Evolutionary conservation across 2,797 vertebrate species (phyloP).

Genomic region (Acrossocheilus fasciatus): DNA sequence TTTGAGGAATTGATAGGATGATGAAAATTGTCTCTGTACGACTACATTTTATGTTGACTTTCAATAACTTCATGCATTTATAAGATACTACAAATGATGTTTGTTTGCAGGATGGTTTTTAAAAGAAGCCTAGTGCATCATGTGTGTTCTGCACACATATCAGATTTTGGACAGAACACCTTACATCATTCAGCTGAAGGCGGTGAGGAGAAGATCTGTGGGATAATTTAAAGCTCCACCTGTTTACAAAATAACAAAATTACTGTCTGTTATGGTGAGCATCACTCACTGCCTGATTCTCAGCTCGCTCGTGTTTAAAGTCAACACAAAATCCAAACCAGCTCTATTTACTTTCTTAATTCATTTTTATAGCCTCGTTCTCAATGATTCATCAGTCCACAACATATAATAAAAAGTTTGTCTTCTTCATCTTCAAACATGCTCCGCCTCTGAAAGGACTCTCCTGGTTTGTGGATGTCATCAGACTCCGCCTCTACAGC

Average conservation of each 20-base stretch:
- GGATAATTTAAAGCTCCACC: conserved; percentile 28
- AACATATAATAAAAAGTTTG: neutral
- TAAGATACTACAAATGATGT: neutral
- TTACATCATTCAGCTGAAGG: conserved; percentile 5
- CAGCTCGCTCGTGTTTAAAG: conserved; percentile 55
- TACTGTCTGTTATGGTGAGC: conserved; percentile 32
- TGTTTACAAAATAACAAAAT: conserved; percentile 50
- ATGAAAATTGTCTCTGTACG: neutral
- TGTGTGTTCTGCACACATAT: neutral
- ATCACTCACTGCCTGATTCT: conserved; percentile 37
- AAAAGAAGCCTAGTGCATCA: neutral
- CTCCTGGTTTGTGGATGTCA: neutral
- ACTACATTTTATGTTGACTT: neutral
- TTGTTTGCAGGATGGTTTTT: neutral
- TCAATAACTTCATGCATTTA: neutral
- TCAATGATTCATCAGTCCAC: neutral
- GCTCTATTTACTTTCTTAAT: neutral
- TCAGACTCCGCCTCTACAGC: neutral
- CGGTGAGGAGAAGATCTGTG: neutral
- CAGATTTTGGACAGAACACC: conserved; percentile 25
- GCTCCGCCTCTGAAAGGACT: neutral
- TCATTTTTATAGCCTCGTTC: neutral
- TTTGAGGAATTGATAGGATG: neutral
- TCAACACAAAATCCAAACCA: neutral
- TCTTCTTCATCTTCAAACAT: neutral